Evolutionary conservation across 37 sponge, comb jelly and placozoan species (phyloP).

Genomic region (Amphimedon queenslandica): DNA sequence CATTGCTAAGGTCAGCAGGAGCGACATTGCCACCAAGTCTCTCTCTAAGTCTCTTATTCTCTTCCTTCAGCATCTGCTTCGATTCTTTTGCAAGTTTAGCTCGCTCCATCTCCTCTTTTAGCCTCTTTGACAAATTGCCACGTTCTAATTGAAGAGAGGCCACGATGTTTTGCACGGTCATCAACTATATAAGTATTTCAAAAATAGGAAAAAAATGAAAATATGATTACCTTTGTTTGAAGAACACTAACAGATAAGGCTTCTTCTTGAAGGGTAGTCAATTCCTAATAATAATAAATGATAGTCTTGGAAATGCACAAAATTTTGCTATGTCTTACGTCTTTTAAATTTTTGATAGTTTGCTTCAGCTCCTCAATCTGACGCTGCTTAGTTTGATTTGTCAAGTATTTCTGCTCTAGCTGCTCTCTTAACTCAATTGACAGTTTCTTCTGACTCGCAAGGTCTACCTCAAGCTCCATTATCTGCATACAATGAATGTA

Average conservation of each 20-base stretch:
- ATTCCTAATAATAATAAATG: no score
- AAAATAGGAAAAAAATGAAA: no score
- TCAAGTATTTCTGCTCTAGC: conserved; percentile 18
- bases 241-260: no score
- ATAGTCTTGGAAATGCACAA: no score
- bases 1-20: not conserved
- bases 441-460: conserved; percentile 9
- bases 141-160: not conserved
- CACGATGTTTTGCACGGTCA: no score
- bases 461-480: conserved; percentile 5
- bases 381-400: no score
- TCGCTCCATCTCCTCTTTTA: not conserved
- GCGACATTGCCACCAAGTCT: not conserved
- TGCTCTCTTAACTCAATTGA: conserved; percentile 29
- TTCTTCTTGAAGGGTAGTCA: no score
- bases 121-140: not conserved
- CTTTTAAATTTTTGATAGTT: no score
- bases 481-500: conserved; percentile 3
- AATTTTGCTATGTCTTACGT: no score
- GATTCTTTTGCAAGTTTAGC: not conserved
- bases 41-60: not conserved
- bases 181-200: no score
- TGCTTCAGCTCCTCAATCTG: no score
- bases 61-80: not conserved
- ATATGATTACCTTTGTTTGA: no score